Evolutionary conservation across 2,888 invertebrate species (phyloP), one percentile per base, ranked within the genome.

Genomic region (Drosophila leonis): DNA sequence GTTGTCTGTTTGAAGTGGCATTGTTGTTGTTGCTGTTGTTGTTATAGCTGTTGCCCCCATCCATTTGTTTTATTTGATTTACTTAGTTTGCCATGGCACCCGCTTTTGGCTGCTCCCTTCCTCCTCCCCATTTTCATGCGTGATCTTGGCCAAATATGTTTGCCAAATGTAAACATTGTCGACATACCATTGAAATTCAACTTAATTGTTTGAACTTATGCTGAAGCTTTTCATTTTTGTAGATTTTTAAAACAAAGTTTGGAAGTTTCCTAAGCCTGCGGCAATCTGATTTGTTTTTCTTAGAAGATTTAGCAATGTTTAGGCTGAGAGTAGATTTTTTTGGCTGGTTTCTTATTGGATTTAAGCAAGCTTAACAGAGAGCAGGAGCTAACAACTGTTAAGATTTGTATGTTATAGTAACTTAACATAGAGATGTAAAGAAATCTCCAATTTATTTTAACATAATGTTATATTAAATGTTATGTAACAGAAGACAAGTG

Each of bases 141-240:
- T 41, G 42, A 59, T 64, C 46, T 52, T n/a, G 4, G 12, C 6
- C 20, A 42, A 42, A 42, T 44, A 44, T 37, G 63, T 80, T 82
- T 75, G 83, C 54, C 44, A 29, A 13, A 24, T 71, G 83, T 67
- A 80, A 83, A 83, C 83, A 85, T 52, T 65, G 57, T 63, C 68
- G 69, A 77, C 83, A 83, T 80, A 59, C 66, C 64, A 66, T 56
- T 74, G 65, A 51, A 88, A 80, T 78, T 77, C 59, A 65, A 68
- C 69, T 74, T 70, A 83, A 88, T 80, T 88, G 74, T 70, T 83
- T 35, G 56, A 77, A 83, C 65, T 74, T 69, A 65, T 82, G 65
- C 49, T 66, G 27, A 49, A 37, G 7, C 27, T 20, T 27, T 8
- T 13, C 5, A n/a, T 27, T 54, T 54, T 8, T 18, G 27, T 29